phyloP scores from a whole-genome alignment of 2,888 invertebrate genomes.

The Watsonalla binaria region DNA sequence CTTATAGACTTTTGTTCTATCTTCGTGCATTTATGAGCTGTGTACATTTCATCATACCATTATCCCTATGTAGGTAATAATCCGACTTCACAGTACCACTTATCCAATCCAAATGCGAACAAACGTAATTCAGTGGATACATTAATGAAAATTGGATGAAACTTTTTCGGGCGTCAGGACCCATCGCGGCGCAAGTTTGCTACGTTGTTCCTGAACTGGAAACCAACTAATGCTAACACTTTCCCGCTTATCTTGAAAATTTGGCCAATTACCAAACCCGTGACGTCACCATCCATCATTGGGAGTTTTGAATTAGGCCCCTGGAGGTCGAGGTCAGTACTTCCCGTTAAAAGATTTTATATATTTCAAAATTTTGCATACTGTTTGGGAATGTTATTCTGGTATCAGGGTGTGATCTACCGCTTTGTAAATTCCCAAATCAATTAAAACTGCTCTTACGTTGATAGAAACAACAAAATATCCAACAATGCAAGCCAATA shows the following conservation, averaged over 20 bases:
- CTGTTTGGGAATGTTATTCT: too few relatives aligned
- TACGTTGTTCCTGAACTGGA: conserved; percentile 23
- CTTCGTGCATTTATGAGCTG: background rate
- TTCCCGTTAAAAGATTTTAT: background rate
- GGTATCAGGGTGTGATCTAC: too few relatives aligned
- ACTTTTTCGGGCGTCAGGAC: conserved; percentile 11
- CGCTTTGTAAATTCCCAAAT: too few relatives aligned
- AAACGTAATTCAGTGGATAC: conserved; percentile 17
- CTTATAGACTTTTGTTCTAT: background rate
- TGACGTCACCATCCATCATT: background rate
- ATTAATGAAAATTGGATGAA: conserved; percentile 20
- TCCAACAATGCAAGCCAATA: too few relatives aligned
- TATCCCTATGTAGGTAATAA: background rate
- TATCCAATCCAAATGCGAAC: conserved; percentile 10
- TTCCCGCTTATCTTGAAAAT: conserved; percentile 3
- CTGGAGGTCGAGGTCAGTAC: background rate
- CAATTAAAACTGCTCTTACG: too few relatives aligned
- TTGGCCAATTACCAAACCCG: background rate
- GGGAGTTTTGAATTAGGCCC: background rate
- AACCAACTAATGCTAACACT: conserved; percentile 27
- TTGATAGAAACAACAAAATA: too few relatives aligned
- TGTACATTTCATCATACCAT: background rate
- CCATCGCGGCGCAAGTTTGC: conserved; percentile 14
- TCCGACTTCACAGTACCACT: conserved; percentile 10
- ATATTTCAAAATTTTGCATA: too few relatives aligned